Percentiles rank a stretch among this genome's conserved stretches.
Conservation (phyloP, 2,888 invertebrate species). For the Cephus runcator region DNA sequence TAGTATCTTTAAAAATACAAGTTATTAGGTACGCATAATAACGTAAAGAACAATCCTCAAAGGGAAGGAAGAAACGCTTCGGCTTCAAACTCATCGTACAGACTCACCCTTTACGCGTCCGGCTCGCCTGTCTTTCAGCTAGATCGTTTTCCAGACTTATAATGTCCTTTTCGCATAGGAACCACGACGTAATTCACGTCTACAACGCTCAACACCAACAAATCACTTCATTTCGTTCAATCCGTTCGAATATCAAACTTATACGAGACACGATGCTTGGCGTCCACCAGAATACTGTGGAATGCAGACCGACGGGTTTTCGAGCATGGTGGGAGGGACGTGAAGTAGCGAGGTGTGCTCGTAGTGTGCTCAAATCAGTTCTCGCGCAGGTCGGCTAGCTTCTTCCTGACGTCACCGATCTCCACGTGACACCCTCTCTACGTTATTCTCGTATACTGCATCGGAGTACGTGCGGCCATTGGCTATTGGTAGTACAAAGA, state of each 20-base stretch:
- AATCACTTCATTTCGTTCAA: slow-evolving; percentile 3
- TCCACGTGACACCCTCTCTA: background rate
- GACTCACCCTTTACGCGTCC: slow-evolving; percentile 8
- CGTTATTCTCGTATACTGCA: background rate
- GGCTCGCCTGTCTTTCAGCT: background rate
- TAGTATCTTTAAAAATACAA: background rate
- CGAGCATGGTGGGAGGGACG: slow-evolving; percentile 48
- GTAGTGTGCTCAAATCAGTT: slow-evolving; percentile 19
- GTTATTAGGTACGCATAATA: background rate
- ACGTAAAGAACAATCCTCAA: background rate
- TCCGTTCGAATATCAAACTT: slow-evolving; percentile 1
- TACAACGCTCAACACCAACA: background rate
- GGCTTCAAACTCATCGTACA: background rate
- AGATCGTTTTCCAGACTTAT: background rate
- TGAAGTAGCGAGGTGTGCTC: slow-evolving; percentile 19
- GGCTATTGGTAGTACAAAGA: background rate
- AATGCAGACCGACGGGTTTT: slow-evolving; percentile 65
- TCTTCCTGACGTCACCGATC: slow-evolving; percentile 13
- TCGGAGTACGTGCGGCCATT: background rate
- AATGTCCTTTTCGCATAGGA: background rate
- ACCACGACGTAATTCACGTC: background rate
- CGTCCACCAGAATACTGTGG: slow-evolving; percentile 58
- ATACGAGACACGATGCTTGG: slow-evolving; percentile 25
- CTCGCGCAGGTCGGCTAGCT: slow-evolving; percentile 19
- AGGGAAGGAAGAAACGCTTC: background rate